Evolutionary conservation across 2,888 invertebrate species (phyloP), one percentile per base, ranked within the genome.

Genomic region (Spatulosminthurus flaviceps): DNA sequence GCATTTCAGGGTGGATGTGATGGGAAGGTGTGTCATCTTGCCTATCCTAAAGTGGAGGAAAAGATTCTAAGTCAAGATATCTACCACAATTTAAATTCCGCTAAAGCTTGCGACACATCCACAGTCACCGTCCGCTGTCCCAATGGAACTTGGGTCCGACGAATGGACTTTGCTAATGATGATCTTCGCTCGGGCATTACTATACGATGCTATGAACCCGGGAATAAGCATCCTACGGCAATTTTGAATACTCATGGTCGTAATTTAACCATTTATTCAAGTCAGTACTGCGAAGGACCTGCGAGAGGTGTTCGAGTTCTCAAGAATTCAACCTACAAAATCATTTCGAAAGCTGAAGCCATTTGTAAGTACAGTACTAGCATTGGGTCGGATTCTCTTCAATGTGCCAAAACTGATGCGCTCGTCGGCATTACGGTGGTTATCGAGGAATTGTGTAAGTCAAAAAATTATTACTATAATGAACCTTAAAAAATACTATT

Each of bases 71-170:
- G 24, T n/a, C 11, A 64, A 16, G 64, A 24, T 9, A 2, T 64
- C 11, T 64, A 22, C 26, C 64, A 64, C 16, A 64, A 64, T 22
- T 64, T 64, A 24, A 64, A 64, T 26, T 64, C 64, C 64, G 26
- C 26, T 16, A 2, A 64, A 64, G 13, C 64, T n/a, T 64, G 64
- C 24, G 24, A 1, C 16, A 64, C 64, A 11, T 2, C 11, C 24
- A 11, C 13, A 2, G 2, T 16, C 4, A 64, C 22, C 2, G 24
- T 64, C n/a, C 2, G 1, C 9, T 64, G 64, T 64, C 64, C 64
- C 11, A 64, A 64, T 4, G 64, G 64, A 16, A 64, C 64, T 13
- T 64, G 11, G 11, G 64, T 64, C 24, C 64, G 64, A 7, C 22
- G 64, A 16, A 26, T 64, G 64, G 64, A 64, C 16, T 64, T 22